Evolutionary conservation across 2,888 invertebrate genomes (phyloP).

Genomic region (Leuctra nigra): DNA sequence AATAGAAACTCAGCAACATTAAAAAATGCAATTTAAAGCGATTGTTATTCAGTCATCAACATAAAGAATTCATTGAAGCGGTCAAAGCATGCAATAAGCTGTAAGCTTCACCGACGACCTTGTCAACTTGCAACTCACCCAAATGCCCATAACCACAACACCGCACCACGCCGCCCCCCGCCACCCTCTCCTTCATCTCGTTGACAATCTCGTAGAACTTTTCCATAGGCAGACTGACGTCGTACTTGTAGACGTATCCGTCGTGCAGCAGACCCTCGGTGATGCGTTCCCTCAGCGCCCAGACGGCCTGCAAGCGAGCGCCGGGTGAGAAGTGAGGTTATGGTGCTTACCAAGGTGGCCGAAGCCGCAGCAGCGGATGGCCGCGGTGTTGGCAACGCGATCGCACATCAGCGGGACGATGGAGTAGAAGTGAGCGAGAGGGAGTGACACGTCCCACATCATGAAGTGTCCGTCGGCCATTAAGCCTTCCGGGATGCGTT

Average conservation of each 20-base stretch:
- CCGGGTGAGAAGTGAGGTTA: not conserved
- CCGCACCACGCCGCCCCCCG: conserved; percentile 49
- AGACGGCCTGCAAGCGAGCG: conserved; percentile 54
- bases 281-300: conserved; percentile 82
- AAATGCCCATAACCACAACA: conserved; percentile 92
- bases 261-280: conserved; percentile 66
- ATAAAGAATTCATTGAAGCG: no score
- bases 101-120: no score
- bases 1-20: no score
- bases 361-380: conserved; percentile 68
- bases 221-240: conserved; percentile 79
- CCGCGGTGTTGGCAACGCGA: conserved; percentile 52
- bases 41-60: no score
- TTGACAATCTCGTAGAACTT: conserved; percentile 81
- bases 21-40: no score
- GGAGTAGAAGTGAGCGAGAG: conserved; percentile 74
- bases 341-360: conserved; percentile 81
- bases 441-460: conserved; percentile 94
- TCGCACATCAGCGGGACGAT: conserved; percentile 65
- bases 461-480: conserved; percentile 79
- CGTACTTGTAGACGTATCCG: conserved; percentile 93
- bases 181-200: conserved; percentile 57
- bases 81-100: no score
- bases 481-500: conserved; percentile 72
- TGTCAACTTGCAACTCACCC: conserved; percentile 61